These are phyloP conservation scores for Reticulitermes speratus DNA, from an alignment of 1,140 invertebrate species.

Conservation along the genomic window DNA sequence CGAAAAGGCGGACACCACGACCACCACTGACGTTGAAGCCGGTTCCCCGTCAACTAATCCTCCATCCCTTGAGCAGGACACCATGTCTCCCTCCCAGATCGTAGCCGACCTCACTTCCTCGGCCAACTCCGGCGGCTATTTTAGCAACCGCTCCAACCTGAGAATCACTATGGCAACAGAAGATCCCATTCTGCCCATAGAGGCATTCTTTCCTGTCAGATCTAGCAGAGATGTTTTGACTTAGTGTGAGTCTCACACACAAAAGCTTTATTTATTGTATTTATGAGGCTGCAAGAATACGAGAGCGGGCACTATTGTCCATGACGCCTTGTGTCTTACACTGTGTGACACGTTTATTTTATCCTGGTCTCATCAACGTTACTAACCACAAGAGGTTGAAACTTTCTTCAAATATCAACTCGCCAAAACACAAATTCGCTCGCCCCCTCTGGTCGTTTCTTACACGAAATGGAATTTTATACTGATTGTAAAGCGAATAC, in stretches of 20 bases:
- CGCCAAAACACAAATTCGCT: too few species aligned
- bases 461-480: too few species aligned
- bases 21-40: not conserved
- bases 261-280: too few species aligned
- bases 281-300: too few species aligned
- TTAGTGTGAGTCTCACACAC: not conserved
- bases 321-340: too few species aligned
- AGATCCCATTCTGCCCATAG: constrained; percentile 54
- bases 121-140: constrained; percentile 45
- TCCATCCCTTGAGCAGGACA: not conserved
- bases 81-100: constrained; percentile 43
- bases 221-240: not conserved
- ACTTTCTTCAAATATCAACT: too few species aligned
- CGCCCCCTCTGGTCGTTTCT: too few species aligned
- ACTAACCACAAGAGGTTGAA: too few species aligned
- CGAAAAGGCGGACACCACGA: not conserved
- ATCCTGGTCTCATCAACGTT: too few species aligned
- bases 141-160: constrained; percentile 43
- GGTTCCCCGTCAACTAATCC: not conserved
- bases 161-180: constrained; percentile 50
- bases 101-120: constrained; percentile 55
- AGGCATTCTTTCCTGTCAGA: constrained; percentile 50
- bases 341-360: too few species aligned
- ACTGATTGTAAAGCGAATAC: too few species aligned
- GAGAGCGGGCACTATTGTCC: too few species aligned